Evolutionary conservation across 2,888 invertebrate genomes (phyloP), one percentile per base, ranked within the genome.

Genomic region (Hyalella azteca): DNA sequence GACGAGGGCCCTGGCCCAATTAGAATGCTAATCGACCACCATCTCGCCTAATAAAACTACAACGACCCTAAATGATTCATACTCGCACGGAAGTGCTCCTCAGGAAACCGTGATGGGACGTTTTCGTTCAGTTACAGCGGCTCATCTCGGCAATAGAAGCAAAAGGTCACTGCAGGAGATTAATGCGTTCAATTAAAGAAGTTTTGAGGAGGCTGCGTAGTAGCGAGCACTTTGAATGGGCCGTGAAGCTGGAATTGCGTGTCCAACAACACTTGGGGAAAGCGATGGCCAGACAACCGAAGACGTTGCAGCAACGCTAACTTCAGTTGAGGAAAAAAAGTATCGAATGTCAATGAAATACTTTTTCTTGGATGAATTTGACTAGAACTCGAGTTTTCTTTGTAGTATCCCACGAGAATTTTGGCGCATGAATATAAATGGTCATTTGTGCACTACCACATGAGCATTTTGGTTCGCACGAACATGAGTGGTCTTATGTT

Each of bases 121-220:
- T 36, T 66, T 66, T n/a, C 66, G 66, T 36, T 66, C 36, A 36
- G 66, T 66, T 66, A 26, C 22, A 29, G 54, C 22, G 22, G 54
- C 26, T 54, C 54, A 54, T 54, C 26, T 54, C 36, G 1, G 66
- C 66, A 66, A 66, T 66, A 29, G 66, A 66, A 15, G 66, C 66
- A 66, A 66, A 66, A 66, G 66, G 66, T 66, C 66, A 66, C 66
- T 66, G 66, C 66, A 66, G 19, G 36, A 66, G 66, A 66, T 66
- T 66, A 66, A 66, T 66, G 66, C 15, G 36, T 29, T 66, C 66
- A 66, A 66, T 66, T 66, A 66, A 66, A 66, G 66, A 66, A 66
- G 66, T 66, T 66, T 66, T 66, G 66, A 66, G 66, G 66, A 66
- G 66, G n/a, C 32, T 36, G 36, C 36, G 66, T 32, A 32, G 66